A percentile compares a stretch with the other conserved stretches of the same genome.
These are phyloP conservation scores for Tortricodes alternella DNA, from an alignment of 2,888 invertebrate species.

Conservation along the genomic window DNA sequence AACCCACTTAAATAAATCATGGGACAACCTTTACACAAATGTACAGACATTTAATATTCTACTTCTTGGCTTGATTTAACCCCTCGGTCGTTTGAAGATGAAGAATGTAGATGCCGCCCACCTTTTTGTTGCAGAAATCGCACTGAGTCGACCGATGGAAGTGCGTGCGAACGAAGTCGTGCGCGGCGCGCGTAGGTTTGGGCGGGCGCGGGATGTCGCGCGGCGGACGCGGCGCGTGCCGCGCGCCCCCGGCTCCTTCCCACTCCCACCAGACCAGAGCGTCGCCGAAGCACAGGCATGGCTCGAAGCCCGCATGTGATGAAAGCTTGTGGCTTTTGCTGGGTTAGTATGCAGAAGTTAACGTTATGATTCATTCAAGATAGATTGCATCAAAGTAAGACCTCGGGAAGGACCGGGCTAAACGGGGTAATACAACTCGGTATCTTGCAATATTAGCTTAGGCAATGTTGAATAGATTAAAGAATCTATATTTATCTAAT, in stretches of 20 bases:
- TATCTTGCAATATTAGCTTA: no score
- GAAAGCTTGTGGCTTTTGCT: conserved; percentile 87
- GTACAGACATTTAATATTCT: no score
- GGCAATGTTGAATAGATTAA: no score
- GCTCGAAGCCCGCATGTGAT: conserved; percentile 94
- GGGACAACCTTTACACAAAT: no score
- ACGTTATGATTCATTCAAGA: background rate
- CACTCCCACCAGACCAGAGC: conserved; percentile 92
- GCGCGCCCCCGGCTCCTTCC: conserved; percentile 72
- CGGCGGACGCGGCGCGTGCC: conserved; percentile 56
- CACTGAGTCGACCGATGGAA: conserved; percentile 95
- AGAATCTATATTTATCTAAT: no score
- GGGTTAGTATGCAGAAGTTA: conserved; percentile 23
- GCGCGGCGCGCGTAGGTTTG: conserved; percentile 66
- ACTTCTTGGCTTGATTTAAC: no score
- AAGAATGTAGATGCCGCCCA: conserved; percentile 48
- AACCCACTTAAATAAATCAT: no score
- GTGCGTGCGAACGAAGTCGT: conserved; percentile 93
- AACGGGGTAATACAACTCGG: no score
- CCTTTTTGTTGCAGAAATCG: conserved; percentile 97
- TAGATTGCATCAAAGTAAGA: background rate
- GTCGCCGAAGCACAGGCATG: conserved; percentile 95
- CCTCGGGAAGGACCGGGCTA: no score
- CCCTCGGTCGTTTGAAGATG: background rate
- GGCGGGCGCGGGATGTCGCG: conserved; percentile 57